Evolutionary conservation across 2,888 invertebrate genomes (phyloP), one percentile per base, ranked within the genome.

Genomic region (Cynaeus angustus): DNA sequence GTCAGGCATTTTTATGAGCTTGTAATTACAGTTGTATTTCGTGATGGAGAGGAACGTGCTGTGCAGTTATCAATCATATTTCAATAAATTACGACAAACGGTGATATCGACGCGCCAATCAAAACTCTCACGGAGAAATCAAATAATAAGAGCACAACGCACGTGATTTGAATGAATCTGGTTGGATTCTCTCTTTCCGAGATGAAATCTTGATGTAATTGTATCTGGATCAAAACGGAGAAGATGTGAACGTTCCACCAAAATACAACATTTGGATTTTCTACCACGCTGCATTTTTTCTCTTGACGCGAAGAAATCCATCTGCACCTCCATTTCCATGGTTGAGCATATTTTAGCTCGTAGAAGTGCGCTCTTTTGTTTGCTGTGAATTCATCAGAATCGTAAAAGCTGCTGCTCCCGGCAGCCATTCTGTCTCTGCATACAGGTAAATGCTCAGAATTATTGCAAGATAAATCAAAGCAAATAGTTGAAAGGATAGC

Each of bases 401-500:
- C 21, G 21, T 21, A 21, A 37, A 37, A n/a, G 37, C 37, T 37
- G 9, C 37, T 5, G 37, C 37, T n/a, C 37, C 37, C 37, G 37
- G 37, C 37, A n/a, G 8, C n/a, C 37, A 37, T 37, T n/a, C 37
- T n/a, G 37, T n/a, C 8, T 37, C 37, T n/a, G 8, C n/a, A 37
- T 12, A 8, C 52, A 53, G 52, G 52, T 30, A 53, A 56, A 56
- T 12, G 16, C 14, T 43, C 3, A 43, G 16, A 56, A 43, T 56
- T 38, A 56, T 43, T 43, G 43, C 43, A 26, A 41, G n/a, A 43
- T 56, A 56, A 56, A 56, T 56, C 56, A 56, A 43, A 26, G 26
- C 28, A 28, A 41, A 56, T 43, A 56, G 59, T 59, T 45, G 45
- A 59, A 30, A 59, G 59, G 59, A 43, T 59, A 46, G 43, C 59